phyloP scores from a whole-genome alignment of 1,140 invertebrate species.

The Drosophila rhopaloa region DNA sequence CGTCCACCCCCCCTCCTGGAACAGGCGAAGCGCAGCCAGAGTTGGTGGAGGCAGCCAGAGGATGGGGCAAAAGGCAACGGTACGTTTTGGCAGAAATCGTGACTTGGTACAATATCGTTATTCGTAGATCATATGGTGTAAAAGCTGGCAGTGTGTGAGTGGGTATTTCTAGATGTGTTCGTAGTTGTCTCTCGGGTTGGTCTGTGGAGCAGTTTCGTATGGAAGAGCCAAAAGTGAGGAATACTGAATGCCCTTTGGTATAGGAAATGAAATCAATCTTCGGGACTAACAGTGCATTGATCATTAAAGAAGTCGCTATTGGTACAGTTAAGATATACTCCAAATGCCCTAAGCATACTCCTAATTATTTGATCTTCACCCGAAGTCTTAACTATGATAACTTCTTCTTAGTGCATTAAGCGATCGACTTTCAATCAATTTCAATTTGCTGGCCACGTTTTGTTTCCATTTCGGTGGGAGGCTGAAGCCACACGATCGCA shows the following conservation, averaged over 20 bases:
- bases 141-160: constrained; percentile 57
- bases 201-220: neutral
- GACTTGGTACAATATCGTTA: constrained; percentile 83
- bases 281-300: neutral
- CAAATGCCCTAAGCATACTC: neutral
- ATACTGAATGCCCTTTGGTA: constrained; percentile 38
- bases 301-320: too few species aligned
- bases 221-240: constrained; percentile 1
- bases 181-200: constrained; percentile 54
- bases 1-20: constrained; percentile 21
- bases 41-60: neutral
- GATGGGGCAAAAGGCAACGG: constrained; percentile 68
- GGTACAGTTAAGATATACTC: neutral
- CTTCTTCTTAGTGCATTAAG: constrained; percentile 36
- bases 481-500: constrained; percentile 60
- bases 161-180: constrained; percentile 49
- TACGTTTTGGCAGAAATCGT: constrained; percentile 83
- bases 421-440: constrained; percentile 43
- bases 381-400: constrained; percentile 7
- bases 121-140: constrained; percentile 84
- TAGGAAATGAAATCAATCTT: neutral
- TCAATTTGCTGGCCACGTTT: constrained; percentile 63
- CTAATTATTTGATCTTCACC: neutral
- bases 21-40: constrained; percentile 22
- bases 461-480: constrained; percentile 42